Evolutionary conservation across 2,888 invertebrate genomes (phyloP).

Genomic region (Agrilus cyanescens): DNA sequence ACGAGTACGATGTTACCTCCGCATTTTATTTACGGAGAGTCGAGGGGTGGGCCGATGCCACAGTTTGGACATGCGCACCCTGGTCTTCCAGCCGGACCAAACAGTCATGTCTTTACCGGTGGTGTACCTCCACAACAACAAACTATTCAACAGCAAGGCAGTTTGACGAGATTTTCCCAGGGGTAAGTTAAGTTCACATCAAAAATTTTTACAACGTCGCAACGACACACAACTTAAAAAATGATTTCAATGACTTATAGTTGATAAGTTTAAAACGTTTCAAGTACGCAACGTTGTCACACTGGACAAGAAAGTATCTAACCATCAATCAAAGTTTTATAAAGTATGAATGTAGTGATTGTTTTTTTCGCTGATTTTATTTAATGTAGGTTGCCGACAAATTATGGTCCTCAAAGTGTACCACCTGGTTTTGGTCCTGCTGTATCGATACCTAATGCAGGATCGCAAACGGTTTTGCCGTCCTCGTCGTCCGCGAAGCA

Average conservation of each 20-base stretch:
- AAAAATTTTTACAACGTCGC: no score
- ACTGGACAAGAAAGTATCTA: no score
- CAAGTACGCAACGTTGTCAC: no score
- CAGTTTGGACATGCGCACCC: neutral
- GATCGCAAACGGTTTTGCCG: conserved; percentile 8
- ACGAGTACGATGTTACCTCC: conserved; percentile 6
- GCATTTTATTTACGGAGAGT: neutral
- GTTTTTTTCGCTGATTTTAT: neutral
- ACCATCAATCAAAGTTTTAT: no score
- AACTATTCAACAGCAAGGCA: neutral
- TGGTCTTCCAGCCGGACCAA: neutral
- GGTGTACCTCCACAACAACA: neutral
- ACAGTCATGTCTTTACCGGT: neutral
- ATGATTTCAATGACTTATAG: no score
- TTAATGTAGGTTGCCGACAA: conserved; percentile 2
- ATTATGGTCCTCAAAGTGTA: conserved; percentile 7
- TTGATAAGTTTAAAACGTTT: no score
- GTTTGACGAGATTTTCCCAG: no score
- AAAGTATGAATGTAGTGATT: no score
- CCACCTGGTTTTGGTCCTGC: conserved; percentile 6
- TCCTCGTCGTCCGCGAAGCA: conserved; percentile 10
- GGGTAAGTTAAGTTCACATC: no score
- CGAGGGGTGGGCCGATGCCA: neutral
- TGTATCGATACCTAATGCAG: conserved; percentile 4
- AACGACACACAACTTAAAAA: no score